phyloP scores from a whole-genome alignment of 2,888 invertebrate genomes.

The Eudasyphora cyanicolor region DNA sequence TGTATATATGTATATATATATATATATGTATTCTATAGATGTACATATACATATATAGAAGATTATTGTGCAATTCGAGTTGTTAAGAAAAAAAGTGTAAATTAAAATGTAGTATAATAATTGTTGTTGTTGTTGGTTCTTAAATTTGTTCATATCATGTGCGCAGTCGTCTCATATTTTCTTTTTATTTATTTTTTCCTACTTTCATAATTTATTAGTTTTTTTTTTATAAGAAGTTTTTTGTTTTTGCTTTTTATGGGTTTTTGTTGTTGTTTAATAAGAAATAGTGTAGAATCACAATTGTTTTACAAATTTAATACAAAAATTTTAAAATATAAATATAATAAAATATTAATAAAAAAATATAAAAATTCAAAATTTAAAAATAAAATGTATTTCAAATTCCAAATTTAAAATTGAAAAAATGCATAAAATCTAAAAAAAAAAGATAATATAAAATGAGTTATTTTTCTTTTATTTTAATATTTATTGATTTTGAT shows the following conservation, averaged over 20 bases:
- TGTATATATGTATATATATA: constrained; percentile 9
- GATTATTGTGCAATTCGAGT: constrained; percentile 60
- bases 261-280: constrained; percentile 37
- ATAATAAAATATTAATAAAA: constrained; percentile 35
- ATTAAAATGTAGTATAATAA: constrained; percentile 24
- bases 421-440: constrained; percentile 1
- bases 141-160: constrained; percentile 51
- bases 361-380: constrained; percentile 9
- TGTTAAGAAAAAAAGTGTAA: neutral
- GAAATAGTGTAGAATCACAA: constrained; percentile 56
- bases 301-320: constrained; percentile 38
- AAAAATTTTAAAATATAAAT: neutral
- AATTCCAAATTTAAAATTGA: neutral
- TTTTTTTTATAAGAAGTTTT: constrained; percentile 46
- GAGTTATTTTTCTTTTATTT: neutral
- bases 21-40: neutral
- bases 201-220: constrained; percentile 6
- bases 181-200: constrained; percentile 27
- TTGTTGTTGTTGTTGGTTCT: constrained; percentile 27
- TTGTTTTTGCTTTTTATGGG: neutral
- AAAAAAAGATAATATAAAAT: constrained; percentile 1
- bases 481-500: neutral
- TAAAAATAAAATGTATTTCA: constrained; percentile 5
- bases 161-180: constrained; percentile 55
- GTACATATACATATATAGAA: neutral